A percentile compares a stretch with the other conserved stretches of the same genome.
Conservation (phyloP, 2,113 vertebrate genomes). For the Rhodinocichla rosea region DNA sequence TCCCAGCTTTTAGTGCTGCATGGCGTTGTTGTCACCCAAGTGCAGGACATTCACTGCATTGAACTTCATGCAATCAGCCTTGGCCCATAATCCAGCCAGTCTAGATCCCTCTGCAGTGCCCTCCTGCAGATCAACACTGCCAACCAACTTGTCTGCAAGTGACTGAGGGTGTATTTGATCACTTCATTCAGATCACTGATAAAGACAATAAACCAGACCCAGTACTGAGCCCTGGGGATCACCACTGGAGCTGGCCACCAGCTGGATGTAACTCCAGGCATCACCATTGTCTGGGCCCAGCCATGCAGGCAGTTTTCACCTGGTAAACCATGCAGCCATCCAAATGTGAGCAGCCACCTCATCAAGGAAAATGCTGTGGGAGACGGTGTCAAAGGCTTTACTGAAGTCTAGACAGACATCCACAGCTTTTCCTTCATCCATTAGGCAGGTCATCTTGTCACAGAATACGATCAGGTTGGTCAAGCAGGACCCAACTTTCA, state of each 20-base stretch:
- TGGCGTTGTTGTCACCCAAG: not conserved
- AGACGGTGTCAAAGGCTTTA: not conserved
- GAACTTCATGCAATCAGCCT: not conserved
- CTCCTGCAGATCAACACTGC: not conserved
- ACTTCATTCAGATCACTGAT: not conserved
- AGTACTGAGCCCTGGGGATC: not conserved
- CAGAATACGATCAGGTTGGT: not conserved
- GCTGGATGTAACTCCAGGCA: not conserved
- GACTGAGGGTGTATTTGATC: not conserved
- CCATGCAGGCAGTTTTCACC: not conserved
- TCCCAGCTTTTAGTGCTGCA: rapidly evolving
- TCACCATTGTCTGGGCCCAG: not conserved
- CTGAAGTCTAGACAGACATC: not conserved
- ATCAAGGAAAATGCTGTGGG: not conserved
- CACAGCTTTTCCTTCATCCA: not conserved
- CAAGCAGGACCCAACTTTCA: not conserved
- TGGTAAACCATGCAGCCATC: not conserved
- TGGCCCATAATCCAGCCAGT: not conserved
- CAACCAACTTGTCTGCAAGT: not conserved
- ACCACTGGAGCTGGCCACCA: not conserved
- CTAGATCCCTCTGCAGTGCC: not conserved
- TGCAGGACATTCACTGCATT: not conserved
- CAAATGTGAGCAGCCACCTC: not conserved
- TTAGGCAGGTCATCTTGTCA: not conserved
- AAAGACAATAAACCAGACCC: not conserved